These are phyloP conservation scores for silkworm (Bombyx mori) DNA, from an alignment of 1,140 invertebrate species.

Conservation along the genomic window ASM3026992v2 NC_085123.1:16868001-16868500, in stretches of 20 bases:
- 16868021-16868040: neutral
- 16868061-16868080: neutral
- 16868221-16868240: neutral
- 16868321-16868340: neutral
- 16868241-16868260: neutral
- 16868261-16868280: neutral
- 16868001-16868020: neutral
- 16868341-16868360: neutral
- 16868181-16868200: neutral
- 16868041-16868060: neutral
- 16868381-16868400: neutral
- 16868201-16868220: neutral
- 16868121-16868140: neutral
- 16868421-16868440: neutral
- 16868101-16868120: neutral
- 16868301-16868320: neutral
- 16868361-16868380: neutral
- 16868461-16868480: neutral
- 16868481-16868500: neutral
- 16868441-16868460: neutral
- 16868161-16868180: neutral
- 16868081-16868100: neutral
- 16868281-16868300: neutral
- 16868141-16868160: neutral
- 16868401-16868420: neutral